Base-by-base conservation (phyloP, 2,113 vertebrate species). In the Sclerurus mexicanus region DNA sequence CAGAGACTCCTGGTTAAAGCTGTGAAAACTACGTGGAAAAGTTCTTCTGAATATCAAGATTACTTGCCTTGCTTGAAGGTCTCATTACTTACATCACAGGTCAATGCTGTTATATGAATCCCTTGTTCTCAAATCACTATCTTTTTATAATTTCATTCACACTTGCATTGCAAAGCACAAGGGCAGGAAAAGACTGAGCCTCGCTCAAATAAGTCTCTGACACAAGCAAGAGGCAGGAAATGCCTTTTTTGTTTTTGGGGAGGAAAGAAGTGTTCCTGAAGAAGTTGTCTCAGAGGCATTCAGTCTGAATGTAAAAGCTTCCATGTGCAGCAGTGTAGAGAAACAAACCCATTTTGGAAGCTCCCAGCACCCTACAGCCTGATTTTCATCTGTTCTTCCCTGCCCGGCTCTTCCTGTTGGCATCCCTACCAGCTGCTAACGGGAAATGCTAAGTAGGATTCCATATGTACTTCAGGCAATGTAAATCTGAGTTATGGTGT, bases 111-210 rank as follows among this genome's bases (percentile, higher is more conserved):
- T 75, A 85, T 94, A 95, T 75, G 56, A 91, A 89, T 50, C 73
- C 75, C 75, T 95, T 91, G 90, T 93, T 95, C 90, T 89, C 79
- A 83, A 55, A 85, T 18, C 92, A 30, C 53, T 91, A 63, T 58
- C 74, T 69, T 62, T 68, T 59, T 37, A 72, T 60, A 58, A 95
- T 73, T 95, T 85, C 50, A 56, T 85, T 96, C 78, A 79, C 89
- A 87, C 56, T 84, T 55, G 27, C 58, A 58, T 89, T 79, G 77
- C 79, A 95, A 75, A 89, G 86, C 60, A 95, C 84, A 87, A 89
- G 74, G 53, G 81, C 62, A 93, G 53, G 71, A 89, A 85, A 90
- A 72, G 73, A 81, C 80, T 66, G 66, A 91, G 84, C 7, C 37
- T 66, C n/a, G 37, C 39, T 91, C 77, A 89, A 60, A 89, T 28